phyloP scores from a whole-genome alignment of 92 coral and sea anemone genomes.

The Umimayanthus kanabou region DNA sequence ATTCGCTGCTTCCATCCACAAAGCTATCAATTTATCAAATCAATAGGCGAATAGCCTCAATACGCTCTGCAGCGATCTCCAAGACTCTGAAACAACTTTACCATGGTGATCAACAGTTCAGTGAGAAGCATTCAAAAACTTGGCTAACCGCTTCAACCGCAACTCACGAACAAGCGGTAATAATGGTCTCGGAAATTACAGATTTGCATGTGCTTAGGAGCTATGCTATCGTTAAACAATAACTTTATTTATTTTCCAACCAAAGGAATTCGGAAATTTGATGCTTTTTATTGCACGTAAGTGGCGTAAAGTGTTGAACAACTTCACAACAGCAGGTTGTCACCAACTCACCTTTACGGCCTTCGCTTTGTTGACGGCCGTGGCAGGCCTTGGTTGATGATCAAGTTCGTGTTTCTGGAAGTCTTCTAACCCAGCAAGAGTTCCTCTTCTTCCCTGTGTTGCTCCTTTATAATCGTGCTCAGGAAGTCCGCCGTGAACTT shows the following conservation, averaged over 20 bases:
- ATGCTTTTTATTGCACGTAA: slow-evolving; percentile 21
- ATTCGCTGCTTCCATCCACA: not conserved
- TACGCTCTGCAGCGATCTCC: not conserved
- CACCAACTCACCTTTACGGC: slow-evolving; percentile 76
- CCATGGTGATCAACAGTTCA: slow-evolving; percentile 4
- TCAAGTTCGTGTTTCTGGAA: slow-evolving; percentile 74
- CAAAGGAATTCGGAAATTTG: slow-evolving; percentile 30
- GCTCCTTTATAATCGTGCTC: slow-evolving; percentile 80
- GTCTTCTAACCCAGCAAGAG: slow-evolving; percentile 88
- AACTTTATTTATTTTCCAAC: not conserved
- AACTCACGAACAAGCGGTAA: not conserved
- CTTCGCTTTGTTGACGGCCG: slow-evolving; percentile 77
- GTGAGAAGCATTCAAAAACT: slow-evolving; percentile 28
- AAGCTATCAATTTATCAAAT: slow-evolving; percentile 33
- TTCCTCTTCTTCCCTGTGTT: slow-evolving; percentile 89
- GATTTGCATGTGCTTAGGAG: not conserved
- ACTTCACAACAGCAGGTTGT: not conserved
- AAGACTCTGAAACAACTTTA: not conserved
- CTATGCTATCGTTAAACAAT: slow-evolving; percentile 24
- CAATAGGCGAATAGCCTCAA: not conserved
- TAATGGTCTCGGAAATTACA: not conserved
- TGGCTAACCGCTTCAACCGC: not conserved
- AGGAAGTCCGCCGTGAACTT: slow-evolving; percentile 97
- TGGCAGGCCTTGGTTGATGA: slow-evolving; percentile 85
- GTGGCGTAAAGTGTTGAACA: not conserved